Evolutionary conservation across 1,140 invertebrate species (phyloP), one percentile per base, ranked within the genome.

Genomic region (Drosophila cardini): DNA sequence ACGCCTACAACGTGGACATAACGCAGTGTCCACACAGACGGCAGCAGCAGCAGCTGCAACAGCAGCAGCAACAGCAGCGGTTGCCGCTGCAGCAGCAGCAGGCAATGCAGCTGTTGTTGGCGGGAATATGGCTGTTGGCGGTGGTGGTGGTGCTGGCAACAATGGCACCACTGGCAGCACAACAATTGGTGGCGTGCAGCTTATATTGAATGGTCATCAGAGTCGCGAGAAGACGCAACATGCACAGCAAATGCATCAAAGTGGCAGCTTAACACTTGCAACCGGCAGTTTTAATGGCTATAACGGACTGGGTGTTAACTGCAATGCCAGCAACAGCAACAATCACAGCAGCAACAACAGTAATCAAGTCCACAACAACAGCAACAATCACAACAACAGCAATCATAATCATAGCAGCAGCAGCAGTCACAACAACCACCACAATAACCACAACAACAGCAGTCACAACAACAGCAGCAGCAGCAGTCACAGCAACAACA

Each of bases 241-340:
- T 1, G 43, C 15, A 16, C 53, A 75, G 40, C 76, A 4, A 8
- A 18, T 55, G 45, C 63, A 61, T 26, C 42, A 42, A n/a, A 56
- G 69, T 3, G 55, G 64, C 36, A 69, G 75, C n/a, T 58, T 80
- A 1, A 82, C 57, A 50, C 72, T 83, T n/a, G 76, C 76, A n/a
- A 58, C 71, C 2, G 80, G 81, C 56, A 82, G 79, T 38, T 89
- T 78, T 8, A 90, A 85, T 61, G 80, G 80, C 69, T 85, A 80
- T 55, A 83, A 89, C 9, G 85, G 80, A 2, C 63, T 86, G 9
- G 64, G 68, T 7, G 71, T 69, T n/a, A 81, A 65, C 30, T 72
- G 40, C n/a, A 52, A 1, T 8, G 10, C 2, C 11, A 40, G 13
- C 38, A 58, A 18, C 30, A 43, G n/a, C 30, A 36, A 5, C 26